Percentiles rank a stretch among this genome's conserved stretches.
Evolutionary conservation across 2,888 invertebrate genomes (phyloP).

Genomic region (Macropis europaea): DNA sequence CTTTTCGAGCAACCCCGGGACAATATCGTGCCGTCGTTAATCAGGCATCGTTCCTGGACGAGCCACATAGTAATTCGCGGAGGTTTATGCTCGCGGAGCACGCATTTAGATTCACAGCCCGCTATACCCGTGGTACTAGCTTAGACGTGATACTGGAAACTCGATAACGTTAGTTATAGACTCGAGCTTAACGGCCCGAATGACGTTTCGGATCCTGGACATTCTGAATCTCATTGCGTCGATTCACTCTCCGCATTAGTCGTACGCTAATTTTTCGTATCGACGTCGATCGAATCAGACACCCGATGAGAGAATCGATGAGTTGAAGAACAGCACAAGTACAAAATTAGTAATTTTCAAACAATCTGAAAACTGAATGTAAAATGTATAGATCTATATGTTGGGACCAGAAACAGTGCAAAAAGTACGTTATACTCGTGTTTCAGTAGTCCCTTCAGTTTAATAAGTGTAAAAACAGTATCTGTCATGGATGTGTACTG

Average conservation of each 20-base stretch:
- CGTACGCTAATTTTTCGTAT: background rate
- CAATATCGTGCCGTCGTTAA: constrained; percentile 68
- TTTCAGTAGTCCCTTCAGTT: no score
- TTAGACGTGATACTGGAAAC: constrained; percentile 46
- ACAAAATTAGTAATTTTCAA: no score
- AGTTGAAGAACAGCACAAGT: no score
- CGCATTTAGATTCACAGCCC: constrained; percentile 51
- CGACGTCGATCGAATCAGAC: background rate
- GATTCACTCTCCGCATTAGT: background rate
- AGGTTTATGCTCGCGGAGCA: constrained; percentile 58
- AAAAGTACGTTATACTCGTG: no score
- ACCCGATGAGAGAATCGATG: background rate
- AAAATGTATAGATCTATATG: no score
- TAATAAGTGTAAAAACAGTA: no score
- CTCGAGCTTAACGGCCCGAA: constrained; percentile 34
- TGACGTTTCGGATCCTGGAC: constrained; percentile 16
- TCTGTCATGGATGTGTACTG: no score
- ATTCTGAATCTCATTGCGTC: constrained; percentile 18
- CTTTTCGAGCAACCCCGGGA: constrained; percentile 66
- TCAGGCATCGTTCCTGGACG: constrained; percentile 68
- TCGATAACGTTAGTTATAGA: constrained; percentile 53
- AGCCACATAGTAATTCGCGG: constrained; percentile 65
- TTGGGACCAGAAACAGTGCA: no score
- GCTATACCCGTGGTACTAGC: constrained; percentile 34
- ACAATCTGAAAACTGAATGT: no score